phyloP scores from a whole-genome alignment of 2,888 invertebrate genomes.

The Scelioninae gen. 2 region DNA sequence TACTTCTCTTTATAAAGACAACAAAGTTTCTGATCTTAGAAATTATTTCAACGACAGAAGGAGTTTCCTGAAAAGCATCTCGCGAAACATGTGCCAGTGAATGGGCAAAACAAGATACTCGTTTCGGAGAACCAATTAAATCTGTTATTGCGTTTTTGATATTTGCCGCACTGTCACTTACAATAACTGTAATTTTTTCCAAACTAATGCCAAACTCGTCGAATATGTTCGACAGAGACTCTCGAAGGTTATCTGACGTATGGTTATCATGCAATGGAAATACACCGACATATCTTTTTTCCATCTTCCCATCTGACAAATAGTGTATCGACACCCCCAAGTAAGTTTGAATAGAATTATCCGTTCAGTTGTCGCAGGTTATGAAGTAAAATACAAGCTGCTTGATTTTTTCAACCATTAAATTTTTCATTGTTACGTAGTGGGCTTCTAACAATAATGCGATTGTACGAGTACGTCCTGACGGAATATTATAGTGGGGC shows the following conservation, averaged over 20 bases:
- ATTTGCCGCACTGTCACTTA: slow-evolving; percentile 18
- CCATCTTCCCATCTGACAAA: slow-evolving; percentile 1
- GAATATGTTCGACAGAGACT: not conserved
- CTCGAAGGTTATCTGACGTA: slow-evolving; percentile 10
- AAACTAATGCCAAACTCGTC: slow-evolving; percentile 4
- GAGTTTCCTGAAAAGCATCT: not conserved
- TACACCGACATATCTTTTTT: slow-evolving; percentile 6
- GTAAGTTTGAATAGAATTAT: slow-evolving; percentile 10
- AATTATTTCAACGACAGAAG: not conserved
- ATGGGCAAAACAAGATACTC: slow-evolving; percentile 4
- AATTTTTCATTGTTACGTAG: not conserved
- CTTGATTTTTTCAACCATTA: no score
- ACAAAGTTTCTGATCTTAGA: slow-evolving; percentile 5
- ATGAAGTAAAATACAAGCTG: slow-evolving; percentile 11
- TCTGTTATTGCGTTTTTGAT: slow-evolving; percentile 15
- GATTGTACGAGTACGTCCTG: slow-evolving; percentile 3
- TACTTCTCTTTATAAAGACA: slow-evolving; percentile 6
- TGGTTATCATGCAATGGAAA: slow-evolving; percentile 13
- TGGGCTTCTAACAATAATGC: slow-evolving; percentile 6
- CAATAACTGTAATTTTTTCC: slow-evolving; percentile 8
- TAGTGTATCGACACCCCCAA: slow-evolving; percentile 10
- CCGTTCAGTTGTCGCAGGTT: slow-evolving; percentile 19
- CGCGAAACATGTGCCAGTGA: not conserved
- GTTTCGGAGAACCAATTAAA: not conserved
- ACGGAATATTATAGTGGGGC: slow-evolving; percentile 5